phyloP scores from a whole-genome alignment of 1,140 invertebrate species.

The Augochlora pura region DNA sequence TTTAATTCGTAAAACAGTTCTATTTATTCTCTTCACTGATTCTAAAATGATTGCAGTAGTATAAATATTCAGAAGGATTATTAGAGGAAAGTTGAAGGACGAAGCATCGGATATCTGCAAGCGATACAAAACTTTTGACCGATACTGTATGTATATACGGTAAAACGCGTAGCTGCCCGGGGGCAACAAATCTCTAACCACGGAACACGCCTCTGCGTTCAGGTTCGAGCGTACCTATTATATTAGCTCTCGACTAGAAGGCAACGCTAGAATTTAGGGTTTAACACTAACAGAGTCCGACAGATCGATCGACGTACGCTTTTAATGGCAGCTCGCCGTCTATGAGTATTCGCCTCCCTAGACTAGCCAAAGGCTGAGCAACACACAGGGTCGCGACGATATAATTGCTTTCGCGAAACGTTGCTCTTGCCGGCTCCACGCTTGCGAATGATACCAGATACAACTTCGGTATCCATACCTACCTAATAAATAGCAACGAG shows the following conservation, averaged over 20 bases:
- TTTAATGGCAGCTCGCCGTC: slow-evolving; percentile 58
- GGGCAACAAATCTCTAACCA: slow-evolving; percentile 62
- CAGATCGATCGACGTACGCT: slow-evolving; percentile 65
- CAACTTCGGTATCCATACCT: no score
- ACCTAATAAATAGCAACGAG: no score
- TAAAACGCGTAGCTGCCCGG: slow-evolving; percentile 48
- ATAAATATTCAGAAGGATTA: no score
- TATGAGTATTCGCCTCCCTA: slow-evolving; percentile 33
- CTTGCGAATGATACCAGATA: no score
- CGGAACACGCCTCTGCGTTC: slow-evolving; percentile 56
- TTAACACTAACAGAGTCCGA: slow-evolving; percentile 67
- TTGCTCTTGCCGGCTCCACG: no score
- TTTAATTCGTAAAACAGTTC: no score
- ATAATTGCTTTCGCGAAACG: no score
- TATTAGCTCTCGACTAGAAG: slow-evolving; percentile 57
- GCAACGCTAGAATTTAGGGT: slow-evolving; percentile 67
- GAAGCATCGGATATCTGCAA: no score
- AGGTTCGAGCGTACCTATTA: slow-evolving; percentile 58
- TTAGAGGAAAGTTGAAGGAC: no score
- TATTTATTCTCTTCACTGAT: no score
- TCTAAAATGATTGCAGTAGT: no score
- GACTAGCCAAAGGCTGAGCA: slow-evolving; percentile 49
- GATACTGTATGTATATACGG: slow-evolving; percentile 7
- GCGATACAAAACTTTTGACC: not conserved
- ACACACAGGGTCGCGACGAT: no score